Evolutionary conservation across 2,113 vertebrate genomes (phyloP).

Genomic region (Mus pahari): DNA sequence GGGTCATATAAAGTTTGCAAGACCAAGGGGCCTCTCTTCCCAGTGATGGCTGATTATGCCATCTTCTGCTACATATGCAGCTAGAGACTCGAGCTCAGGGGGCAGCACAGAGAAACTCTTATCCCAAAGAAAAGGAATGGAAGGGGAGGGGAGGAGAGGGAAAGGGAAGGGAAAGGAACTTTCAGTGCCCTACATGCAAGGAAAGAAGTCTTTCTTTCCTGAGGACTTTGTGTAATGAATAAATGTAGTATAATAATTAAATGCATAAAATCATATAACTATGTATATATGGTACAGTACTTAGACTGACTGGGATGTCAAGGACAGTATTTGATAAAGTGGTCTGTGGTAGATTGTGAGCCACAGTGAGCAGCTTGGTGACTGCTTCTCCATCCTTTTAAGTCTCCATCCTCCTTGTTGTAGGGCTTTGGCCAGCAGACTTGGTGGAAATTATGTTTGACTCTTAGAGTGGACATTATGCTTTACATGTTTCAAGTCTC

Average conservation of each 20-base stretch:
- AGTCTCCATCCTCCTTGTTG: not conserved
- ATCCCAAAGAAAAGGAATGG: not conserved
- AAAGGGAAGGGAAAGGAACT: not conserved
- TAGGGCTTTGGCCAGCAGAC: not conserved
- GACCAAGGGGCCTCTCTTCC: no score
- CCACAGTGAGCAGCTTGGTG: not conserved
- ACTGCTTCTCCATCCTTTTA: not conserved
- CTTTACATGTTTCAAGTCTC: not conserved
- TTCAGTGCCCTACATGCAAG: not conserved
- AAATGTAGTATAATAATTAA: not conserved
- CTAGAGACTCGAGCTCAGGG: no score
- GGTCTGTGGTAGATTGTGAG: not conserved
- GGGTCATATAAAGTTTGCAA: no score
- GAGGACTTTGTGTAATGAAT: not conserved
- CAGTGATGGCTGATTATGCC: no score
- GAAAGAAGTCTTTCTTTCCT: not conserved
- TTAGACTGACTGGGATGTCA: not conserved
- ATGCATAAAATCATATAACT: not conserved
- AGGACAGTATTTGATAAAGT: not conserved
- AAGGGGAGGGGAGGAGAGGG: not conserved
- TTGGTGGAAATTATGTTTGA: not conserved
- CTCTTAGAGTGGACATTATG: not conserved
- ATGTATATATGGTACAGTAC: not conserved
- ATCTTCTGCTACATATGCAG: no score
- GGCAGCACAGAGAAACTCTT: not conserved